Conservation (phyloP, 2,113 vertebrate species). For the Dasypus novemcinctus region DNA sequence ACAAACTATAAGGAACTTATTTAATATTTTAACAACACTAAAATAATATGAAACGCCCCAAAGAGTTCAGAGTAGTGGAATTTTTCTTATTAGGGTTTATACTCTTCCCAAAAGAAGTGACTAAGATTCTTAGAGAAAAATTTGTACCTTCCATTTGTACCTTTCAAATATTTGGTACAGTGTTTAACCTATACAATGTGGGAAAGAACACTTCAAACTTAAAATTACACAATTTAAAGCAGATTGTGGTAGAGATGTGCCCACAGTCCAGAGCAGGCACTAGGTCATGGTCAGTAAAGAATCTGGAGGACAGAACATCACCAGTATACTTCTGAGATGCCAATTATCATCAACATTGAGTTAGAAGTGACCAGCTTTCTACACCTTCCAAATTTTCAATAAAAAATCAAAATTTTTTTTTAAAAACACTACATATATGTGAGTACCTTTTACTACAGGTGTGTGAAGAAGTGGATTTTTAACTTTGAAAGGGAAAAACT, state of each 20-base stretch:
- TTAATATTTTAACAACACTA: background rate
- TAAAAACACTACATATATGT: background rate
- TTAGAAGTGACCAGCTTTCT: background rate
- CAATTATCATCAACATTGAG: background rate
- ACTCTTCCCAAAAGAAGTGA: background rate
- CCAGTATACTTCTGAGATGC: background rate
- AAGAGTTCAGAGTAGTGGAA: fast-evolving
- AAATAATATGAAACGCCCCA: background rate
- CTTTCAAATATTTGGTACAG: background rate
- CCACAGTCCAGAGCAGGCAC: background rate
- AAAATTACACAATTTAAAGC: background rate
- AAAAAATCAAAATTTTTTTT: background rate
- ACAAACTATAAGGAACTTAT: background rate
- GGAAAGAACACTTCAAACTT: background rate
- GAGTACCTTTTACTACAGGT: fast-evolving
- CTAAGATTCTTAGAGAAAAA: background rate
- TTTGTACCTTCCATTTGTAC: background rate
- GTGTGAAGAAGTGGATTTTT: background rate
- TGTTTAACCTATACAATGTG: background rate
- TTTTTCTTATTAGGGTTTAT: background rate
- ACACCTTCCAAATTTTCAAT: background rate
- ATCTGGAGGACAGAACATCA: background rate
- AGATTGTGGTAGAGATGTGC: fast-evolving
- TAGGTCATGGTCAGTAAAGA: background rate
- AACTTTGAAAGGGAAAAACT: background rate